These are phyloP conservation scores for Botrylloides violaceus DNA, from an alignment of 23 tunicate genomes.

Conservation along the genomic window DNA sequence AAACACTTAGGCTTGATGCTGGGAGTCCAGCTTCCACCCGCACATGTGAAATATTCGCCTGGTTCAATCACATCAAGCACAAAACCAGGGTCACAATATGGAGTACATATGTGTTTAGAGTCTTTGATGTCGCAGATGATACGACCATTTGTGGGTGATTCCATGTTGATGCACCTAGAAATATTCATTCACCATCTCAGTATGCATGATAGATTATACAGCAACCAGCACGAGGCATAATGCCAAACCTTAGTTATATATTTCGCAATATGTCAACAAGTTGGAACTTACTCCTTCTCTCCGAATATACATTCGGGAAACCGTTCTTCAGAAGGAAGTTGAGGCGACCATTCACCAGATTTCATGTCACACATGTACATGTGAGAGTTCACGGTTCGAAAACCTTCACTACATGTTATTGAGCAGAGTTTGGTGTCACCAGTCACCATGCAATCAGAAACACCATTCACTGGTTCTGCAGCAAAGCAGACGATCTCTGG, in stretches of 20 bases:
- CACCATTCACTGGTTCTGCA: slow-evolving; percentile 52
- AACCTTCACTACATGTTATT: slow-evolving; percentile 62
- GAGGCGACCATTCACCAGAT: slow-evolving; percentile 88
- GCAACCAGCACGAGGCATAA: not conserved
- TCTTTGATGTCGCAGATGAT: slow-evolving; percentile 70
- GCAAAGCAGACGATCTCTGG: slow-evolving; percentile 61
- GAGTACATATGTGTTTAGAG: slow-evolving; percentile 78
- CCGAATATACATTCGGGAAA: slow-evolving; percentile 77
- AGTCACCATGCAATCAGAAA: slow-evolving; percentile 41
- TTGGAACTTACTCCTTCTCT: slow-evolving; percentile 46
- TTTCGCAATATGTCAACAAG: not conserved
- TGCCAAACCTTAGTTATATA: not conserved
- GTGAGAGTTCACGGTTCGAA: slow-evolving; percentile 73
- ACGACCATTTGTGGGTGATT: slow-evolving; percentile 80
- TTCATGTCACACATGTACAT: slow-evolving; percentile 79
- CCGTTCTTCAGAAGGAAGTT: slow-evolving; percentile 39
- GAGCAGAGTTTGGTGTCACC: slow-evolving; percentile 61
- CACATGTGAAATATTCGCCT: slow-evolving; percentile 69
- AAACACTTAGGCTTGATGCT: slow-evolving; percentile 38
- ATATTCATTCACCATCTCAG: not conserved
- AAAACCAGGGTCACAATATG: slow-evolving; percentile 66
- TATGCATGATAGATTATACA: not conserved
- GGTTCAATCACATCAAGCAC: slow-evolving; percentile 40
- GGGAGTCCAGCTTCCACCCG: slow-evolving; percentile 61
- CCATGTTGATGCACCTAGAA: slow-evolving; percentile 81